Conservation (phyloP, 2,888 invertebrate genomes). For the Carcina quercana region DNA sequence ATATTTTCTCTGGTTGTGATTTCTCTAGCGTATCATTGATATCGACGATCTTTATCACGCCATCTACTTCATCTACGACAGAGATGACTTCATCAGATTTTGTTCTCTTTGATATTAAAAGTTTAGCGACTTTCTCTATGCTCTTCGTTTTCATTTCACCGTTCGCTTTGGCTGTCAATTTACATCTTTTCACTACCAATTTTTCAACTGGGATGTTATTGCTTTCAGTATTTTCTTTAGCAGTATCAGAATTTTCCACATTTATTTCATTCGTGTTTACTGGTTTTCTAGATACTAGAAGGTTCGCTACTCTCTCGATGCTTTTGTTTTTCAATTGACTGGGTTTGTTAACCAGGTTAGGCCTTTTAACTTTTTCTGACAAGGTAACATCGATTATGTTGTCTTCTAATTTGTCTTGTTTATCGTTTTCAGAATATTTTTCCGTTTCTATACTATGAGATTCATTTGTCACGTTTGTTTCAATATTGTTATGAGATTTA, state of each 20-base stretch:
- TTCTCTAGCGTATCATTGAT: conserved; percentile 14
- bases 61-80: background rate
- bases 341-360: conserved; percentile 9
- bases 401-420: conserved; percentile 2
- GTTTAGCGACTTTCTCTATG: conserved; percentile 10
- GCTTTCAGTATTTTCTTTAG: background rate
- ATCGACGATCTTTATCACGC: background rate
- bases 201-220: no score
- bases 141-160: conserved; percentile 12
- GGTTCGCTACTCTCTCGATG: conserved; percentile 8
- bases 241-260: conserved; percentile 4
- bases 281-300: conserved; percentile 9
- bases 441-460: conserved; percentile 19
- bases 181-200: conserved; percentile 9
- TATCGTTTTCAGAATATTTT: conserved; percentile 1
- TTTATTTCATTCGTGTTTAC: conserved; percentile 5
- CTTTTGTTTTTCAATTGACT: conserved; percentile 11
- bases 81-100: background rate
- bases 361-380: conserved; percentile 3
- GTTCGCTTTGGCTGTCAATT: conserved; percentile 8
- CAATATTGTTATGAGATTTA: conserved; percentile 5
- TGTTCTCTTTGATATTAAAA: conserved; percentile 9
- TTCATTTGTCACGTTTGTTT: conserved; percentile 17
- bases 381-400: conserved; percentile 4
- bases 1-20: conserved; percentile 14